phyloP scores from a whole-genome alignment of 2,797 vertebrate genomes.

The Gallinago stenura region DNA sequence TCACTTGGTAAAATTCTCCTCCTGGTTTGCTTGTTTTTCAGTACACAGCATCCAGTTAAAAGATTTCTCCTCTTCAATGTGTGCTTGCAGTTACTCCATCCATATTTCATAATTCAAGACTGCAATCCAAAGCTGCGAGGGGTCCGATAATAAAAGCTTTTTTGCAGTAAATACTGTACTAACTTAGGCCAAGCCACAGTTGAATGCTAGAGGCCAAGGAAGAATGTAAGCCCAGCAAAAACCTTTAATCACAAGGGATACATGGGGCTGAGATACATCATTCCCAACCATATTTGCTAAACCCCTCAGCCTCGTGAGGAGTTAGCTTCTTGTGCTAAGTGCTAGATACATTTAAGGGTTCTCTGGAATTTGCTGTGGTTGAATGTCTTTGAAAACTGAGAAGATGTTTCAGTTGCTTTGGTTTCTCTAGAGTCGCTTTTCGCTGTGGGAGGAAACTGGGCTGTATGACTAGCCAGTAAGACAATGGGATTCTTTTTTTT shows the following conservation, averaged over 20 bases:
- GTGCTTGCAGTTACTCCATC: slow-evolving; percentile 20
- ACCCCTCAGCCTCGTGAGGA: background rate
- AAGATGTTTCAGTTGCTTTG: background rate
- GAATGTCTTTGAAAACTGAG: slow-evolving; percentile 56
- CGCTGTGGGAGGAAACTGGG: slow-evolving; percentile 1
- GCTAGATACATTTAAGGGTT: background rate
- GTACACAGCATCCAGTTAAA: background rate
- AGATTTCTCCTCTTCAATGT: background rate
- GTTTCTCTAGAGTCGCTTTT: slow-evolving; percentile 46
- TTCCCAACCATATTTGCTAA: slow-evolving; percentile 8
- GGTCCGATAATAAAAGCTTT: slow-evolving; percentile 51
- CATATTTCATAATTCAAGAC: slow-evolving; percentile 36
- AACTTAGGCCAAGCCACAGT: slow-evolving; percentile 49
- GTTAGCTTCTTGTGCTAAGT: background rate
- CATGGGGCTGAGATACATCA: background rate
- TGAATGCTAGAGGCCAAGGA: slow-evolving; percentile 40
- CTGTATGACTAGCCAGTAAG: background rate
- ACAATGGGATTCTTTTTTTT: background rate
- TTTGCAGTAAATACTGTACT: slow-evolving; percentile 56
- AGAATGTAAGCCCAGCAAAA: slow-evolving; percentile 60
- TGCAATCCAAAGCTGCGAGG: slow-evolving; percentile 27
- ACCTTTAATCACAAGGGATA: slow-evolving; percentile 20
- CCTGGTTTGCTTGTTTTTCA: background rate
- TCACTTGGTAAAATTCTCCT: background rate
- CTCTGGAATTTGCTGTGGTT: slow-evolving; percentile 47